Conservation (phyloP, 2,888 invertebrate species). For the Syrista parreyssii region DNA sequence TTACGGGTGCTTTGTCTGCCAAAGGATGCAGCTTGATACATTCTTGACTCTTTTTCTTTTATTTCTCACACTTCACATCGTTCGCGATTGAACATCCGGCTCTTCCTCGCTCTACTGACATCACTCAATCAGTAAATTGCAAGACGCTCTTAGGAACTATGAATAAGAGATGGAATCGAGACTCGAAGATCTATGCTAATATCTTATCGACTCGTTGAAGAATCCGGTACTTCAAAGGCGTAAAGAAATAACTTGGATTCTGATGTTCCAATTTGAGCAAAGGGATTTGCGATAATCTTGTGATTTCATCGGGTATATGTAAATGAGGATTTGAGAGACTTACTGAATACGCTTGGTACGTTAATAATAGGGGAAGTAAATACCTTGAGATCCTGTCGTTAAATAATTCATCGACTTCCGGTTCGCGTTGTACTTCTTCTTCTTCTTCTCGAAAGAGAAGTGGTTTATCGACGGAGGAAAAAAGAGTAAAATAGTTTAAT, state of each 20-base stretch:
- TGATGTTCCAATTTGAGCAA: not conserved
- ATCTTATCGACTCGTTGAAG: not conserved
- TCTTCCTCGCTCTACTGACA: constrained; percentile 15
- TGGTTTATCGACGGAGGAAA: not conserved
- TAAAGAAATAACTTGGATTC: not conserved
- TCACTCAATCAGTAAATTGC: constrained; percentile 32
- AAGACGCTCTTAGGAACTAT: not conserved
- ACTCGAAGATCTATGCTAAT: not conserved
- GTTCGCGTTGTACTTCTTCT: not conserved
- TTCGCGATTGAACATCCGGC: not conserved
- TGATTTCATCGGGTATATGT: not conserved
- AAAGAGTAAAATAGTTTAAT: not conserved
- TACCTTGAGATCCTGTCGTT: not conserved
- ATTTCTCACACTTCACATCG: not conserved
- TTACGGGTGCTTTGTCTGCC: constrained; percentile 44
- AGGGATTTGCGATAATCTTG: not conserved
- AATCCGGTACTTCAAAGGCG: not conserved
- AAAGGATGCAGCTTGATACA: constrained; percentile 24
- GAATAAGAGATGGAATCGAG: not conserved
- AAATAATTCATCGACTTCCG: not conserved
- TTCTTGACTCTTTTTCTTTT: not conserved
- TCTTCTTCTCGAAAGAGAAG: not conserved
- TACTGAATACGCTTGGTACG: not conserved
- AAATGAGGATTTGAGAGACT: not conserved
- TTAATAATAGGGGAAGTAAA: not conserved